Base-by-base conservation (phyloP, 2,888 invertebrate species). In the Amphimallon solstitiale region DNA sequence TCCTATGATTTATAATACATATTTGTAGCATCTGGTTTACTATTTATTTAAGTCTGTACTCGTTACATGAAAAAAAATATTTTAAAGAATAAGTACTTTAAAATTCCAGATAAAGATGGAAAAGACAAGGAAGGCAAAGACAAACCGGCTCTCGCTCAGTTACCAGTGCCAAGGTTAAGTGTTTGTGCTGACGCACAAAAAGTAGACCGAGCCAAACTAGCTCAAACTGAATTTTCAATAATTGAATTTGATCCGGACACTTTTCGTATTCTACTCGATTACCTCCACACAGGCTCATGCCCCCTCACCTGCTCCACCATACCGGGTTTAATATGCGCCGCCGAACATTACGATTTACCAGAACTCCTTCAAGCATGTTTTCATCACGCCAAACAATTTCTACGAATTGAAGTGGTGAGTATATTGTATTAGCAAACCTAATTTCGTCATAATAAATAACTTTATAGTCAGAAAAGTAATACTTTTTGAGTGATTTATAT, bases 211-310 rank as follows among this genome's bases (percentile, higher is more conserved):
- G 90, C 93, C 68, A 95, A 95, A 84, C 85, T 96, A 69, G 95
- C 95, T 60, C 95, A 96, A 85, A 94, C 94, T 72, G 96, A 96
- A 90, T 96, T 96, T 84, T 93, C 93, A 72, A 95, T 96, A 79
- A 95, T 95, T 78, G 96, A 96, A 84, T 96, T 96, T 83, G 96
- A 96, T 84, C 92, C 95, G 46, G 95, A 96, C 73, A 96, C 96
- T 7, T 95, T 96, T 84, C 89, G 94, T 69, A 93, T 94, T 75
- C 86, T 96, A 1, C 84, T 96, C 82, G 95, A 96, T 83, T 96
- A 96, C 83, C 85, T 96, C 71, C 96, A 96, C 83, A 95, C 95
- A 12, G 95, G 96, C 66, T 94, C 94, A 66, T 96, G 96, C 82
- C 93, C 95, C 0, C 83, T 96, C 51, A 95, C 95, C 1, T 96